Evolutionary conservation across 2,888 invertebrate genomes (phyloP), one percentile per base, ranked within the genome.

Genomic region (Cremastinae sp.): DNA sequence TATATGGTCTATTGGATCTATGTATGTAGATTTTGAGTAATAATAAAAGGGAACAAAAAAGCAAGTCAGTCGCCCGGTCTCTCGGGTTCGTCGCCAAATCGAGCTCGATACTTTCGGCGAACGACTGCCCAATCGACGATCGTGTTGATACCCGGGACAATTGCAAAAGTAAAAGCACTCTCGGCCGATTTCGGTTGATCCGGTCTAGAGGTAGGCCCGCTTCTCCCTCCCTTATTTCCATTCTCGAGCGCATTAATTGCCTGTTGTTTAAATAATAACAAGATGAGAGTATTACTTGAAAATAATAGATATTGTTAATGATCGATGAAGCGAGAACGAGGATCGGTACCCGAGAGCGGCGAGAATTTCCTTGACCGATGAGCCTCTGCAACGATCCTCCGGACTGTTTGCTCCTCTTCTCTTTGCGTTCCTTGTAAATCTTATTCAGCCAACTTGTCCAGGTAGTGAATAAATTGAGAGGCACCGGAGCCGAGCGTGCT

Each of bases 401-500:
- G 49, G 78, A 86, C 79, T 89, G 88, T 49, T 85, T 86, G 41
- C 89, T 89, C 47, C 84, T 86, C 43, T 82, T 84, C 45, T 84
- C 85, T 79, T 81, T 86, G 82, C 87, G 90, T 69, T 86, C 86
- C 79, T 90, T 90, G 79, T 89, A 91, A 16, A 88, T 78, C 59
- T 88, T 89, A 39, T 88, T 82, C 10, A 92, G 84, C 83, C 90
- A 91, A 70, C 89, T 86, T 16, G 90, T 86, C 91, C 92, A 91
- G 1, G 92, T 92, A 1, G 93, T 93, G 79, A 94, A 89, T 66
- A 95, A 90, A 86, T 95, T 95, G 51, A 95, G 90, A 0, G 95
- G 95, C 1, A 94, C 92, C 0, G 95, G 94, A 0, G 94, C 94
- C 0, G 94, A 93, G 4, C 93, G 92, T 1, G 94, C 93, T 84